Base-by-base conservation (phyloP, 2,888 invertebrate genomes). In the Tortrix viridana region DNA sequence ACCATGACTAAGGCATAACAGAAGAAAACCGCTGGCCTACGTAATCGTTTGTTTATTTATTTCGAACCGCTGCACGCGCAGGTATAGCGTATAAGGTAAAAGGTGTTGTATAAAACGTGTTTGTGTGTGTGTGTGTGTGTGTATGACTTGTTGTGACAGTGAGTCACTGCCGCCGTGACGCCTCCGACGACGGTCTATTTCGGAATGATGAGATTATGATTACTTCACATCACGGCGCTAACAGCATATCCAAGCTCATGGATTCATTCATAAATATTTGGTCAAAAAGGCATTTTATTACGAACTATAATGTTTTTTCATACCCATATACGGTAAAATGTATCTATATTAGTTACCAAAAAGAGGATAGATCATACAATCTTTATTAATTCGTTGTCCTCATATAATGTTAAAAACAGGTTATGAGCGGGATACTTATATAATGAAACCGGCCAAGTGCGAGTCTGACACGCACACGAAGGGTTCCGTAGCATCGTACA, bases 191-290 rank as follows among this genome's bases (percentile, higher is more conserved):
- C 86, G 85, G 78, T 83, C 88, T 89, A 88, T 89, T 89, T 90
- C 85, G 86, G 88, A 82, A 78, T 81, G 85, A 88, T 86, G 88
- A 86, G 82, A 86, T 86, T 87, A 86, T 86, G 81, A 86, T 76
- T 76, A 76, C 74, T 77, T 77, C 75, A 75, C 62, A 72, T 72
- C 70, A 72, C 63, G 53, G 67, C 65, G 73, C 69, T 71, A 74
- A 74, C 71, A 69, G 68, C 66, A 60, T 67, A 60, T 62, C 66
- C 68, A 70, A 70, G 68, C 72, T 70, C 60, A 63, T 64, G 52
- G 53, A 73, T 69, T 59, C 58, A 67, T 68, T 63, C 59, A 63
- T 63, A 53, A 26, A 58, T 48, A 46, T 49, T 26, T 12, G 19
- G 37, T n/a, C 19, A 32, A 32, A 12, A 9, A 32, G 12, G 32